Conservation (phyloP, 2,888 invertebrate species). For the Catocala sponsa region DNA sequence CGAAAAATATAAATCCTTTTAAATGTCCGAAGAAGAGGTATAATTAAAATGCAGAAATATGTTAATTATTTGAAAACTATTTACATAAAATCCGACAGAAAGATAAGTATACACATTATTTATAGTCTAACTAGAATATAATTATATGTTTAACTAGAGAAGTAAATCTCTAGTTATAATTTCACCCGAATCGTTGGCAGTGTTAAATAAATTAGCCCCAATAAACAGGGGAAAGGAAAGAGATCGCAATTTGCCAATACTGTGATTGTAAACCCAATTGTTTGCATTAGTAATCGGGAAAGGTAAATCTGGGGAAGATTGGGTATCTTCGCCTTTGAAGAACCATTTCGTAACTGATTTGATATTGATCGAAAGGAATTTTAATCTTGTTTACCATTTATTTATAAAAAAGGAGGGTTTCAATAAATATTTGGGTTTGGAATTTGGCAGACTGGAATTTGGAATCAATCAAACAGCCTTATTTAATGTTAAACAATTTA, state of each 20-base stretch:
- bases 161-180: too few relatives aligned
- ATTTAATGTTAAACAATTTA: too few relatives aligned
- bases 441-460: background rate
- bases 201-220: conserved; percentile 11
- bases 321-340: conserved; percentile 10
- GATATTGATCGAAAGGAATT: conserved; percentile 18
- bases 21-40: too few relatives aligned
- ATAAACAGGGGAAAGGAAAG: conserved; percentile 28
- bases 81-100: too few relatives aligned
- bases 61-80: too few relatives aligned
- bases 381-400: conserved; percentile 19
- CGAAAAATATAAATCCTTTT: too few relatives aligned
- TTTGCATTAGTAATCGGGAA: conserved; percentile 36
- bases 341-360: conserved; percentile 14
- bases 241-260: conserved; percentile 35
- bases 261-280: conserved; percentile 39
- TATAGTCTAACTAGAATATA: too few relatives aligned
- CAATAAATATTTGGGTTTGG: conserved; percentile 10
- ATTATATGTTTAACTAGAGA: too few relatives aligned
- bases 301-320: conserved; percentile 27
- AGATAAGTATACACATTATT: too few relatives aligned
- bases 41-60: too few relatives aligned
- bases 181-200: too few relatives aligned
- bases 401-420: conserved; percentile 12
- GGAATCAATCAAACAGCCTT: background rate